Percentiles rank a stretch among this genome's conserved stretches.
Evolutionary conservation across 2,797 vertebrate genomes (phyloP).

Genomic region (Eospalax fontanierii): DNA sequence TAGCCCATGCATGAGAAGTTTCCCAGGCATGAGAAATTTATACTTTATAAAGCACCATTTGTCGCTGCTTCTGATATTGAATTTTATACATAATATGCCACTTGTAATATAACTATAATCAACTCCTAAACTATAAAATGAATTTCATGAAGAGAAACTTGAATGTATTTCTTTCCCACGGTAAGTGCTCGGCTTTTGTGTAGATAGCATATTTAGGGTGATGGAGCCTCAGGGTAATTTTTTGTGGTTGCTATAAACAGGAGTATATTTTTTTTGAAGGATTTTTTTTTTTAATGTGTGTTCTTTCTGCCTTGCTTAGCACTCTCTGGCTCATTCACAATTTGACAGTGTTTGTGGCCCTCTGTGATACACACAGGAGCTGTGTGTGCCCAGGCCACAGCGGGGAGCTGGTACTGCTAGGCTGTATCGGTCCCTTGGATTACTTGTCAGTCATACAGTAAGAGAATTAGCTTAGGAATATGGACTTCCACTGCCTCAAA

Average conservation of each 20-base stretch:
- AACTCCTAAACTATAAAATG: slow-evolving; percentile 32
- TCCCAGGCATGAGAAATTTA: slow-evolving; percentile 40
- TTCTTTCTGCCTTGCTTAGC: not conserved
- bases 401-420: slow-evolving; percentile 78
- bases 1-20: not conserved
- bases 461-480: slow-evolving; percentile 83
- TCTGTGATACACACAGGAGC: slow-evolving; percentile 81
- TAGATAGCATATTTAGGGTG: not conserved
- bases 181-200: slow-evolving; percentile 35
- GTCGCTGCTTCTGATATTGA: slow-evolving; percentile 23
- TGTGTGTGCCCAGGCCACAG: slow-evolving; percentile 75
- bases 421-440: slow-evolving; percentile 80
- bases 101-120: slow-evolving; percentile 44
- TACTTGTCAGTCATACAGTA: slow-evolving; percentile 81
- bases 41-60: slow-evolving; percentile 49
- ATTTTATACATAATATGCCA: slow-evolving; percentile 39
- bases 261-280: slow-evolving; percentile 28
- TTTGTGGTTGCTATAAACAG: slow-evolving; percentile 20
- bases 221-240: not conserved
- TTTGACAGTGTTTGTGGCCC: slow-evolving; percentile 57
- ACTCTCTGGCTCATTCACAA: slow-evolving; percentile 40
- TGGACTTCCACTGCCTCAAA: slow-evolving; percentile 79
- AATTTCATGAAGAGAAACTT: slow-evolving; percentile 11
- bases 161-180: slow-evolving; percentile 10
- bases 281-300: not conserved